These are phyloP conservation scores for Cryptosula pallasiana DNA, from an alignment of 2,888 invertebrate genomes.

Conservation along the genomic window DNA sequence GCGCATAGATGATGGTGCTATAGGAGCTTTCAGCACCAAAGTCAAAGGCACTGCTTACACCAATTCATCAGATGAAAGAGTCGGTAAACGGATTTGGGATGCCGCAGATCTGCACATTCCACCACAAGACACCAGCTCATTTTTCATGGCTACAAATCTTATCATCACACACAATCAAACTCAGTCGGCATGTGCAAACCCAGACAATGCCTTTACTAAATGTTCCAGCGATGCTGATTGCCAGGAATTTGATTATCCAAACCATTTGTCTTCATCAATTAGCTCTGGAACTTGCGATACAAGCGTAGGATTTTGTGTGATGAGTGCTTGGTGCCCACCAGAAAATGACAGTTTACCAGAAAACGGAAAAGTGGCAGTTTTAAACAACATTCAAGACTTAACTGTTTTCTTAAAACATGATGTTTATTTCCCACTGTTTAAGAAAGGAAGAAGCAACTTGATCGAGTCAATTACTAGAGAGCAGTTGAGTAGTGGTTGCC, in stretches of 20 bases:
- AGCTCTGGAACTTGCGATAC: conserved; percentile 4
- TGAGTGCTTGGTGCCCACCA: conserved; percentile 20
- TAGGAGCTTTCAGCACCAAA: conserved; percentile 29
- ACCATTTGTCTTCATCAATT: background rate
- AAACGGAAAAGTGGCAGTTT: background rate
- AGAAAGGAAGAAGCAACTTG: conserved; percentile 40
- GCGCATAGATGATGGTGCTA: conserved; percentile 42
- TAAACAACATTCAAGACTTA: conserved; percentile 30
- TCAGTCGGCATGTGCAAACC: conserved; percentile 23
- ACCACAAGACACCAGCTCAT: conserved; percentile 26
- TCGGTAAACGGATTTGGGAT: conserved; percentile 26
- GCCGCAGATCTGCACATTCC: conserved; percentile 26
- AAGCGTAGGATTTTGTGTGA: background rate
- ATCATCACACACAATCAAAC: conserved; percentile 27
- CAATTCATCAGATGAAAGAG: conserved; percentile 25
- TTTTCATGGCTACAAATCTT: conserved; percentile 27
- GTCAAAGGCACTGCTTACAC: conserved; percentile 25
- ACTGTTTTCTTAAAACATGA: conserved; percentile 44
- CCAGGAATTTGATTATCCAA: background rate
- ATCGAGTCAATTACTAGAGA: conserved; percentile 35
- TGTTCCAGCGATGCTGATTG: conserved; percentile 26
- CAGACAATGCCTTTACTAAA: background rate
- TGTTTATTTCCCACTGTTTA: conserved; percentile 39
- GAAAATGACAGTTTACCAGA: conserved; percentile 11
- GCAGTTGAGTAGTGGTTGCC: conserved; percentile 40